These are phyloP conservation scores for Ditula angustiorana DNA, from an alignment of 2,888 invertebrate genomes.

Conservation along the genomic window DNA sequence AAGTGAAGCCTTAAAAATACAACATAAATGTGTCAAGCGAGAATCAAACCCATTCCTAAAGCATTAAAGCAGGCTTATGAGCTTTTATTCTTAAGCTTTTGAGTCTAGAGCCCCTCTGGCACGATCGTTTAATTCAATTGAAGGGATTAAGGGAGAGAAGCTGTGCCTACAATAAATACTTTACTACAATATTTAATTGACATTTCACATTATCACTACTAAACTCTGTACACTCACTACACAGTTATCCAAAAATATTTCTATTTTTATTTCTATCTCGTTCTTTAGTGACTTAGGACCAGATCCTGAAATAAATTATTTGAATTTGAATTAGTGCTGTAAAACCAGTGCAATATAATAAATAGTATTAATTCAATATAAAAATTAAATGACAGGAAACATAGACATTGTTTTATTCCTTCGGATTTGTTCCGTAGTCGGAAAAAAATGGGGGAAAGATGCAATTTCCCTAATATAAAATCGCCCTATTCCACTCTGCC, in stretches of 20 bases:
- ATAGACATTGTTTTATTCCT: slow-evolving; percentile 18
- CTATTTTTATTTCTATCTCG: too few species aligned
- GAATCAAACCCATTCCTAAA: neutral
- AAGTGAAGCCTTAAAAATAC: neutral
- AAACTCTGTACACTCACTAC: too few species aligned
- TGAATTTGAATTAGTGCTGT: too few species aligned
- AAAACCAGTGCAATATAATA: neutral
- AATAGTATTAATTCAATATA: neutral
- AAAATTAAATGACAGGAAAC: slow-evolving; percentile 2
- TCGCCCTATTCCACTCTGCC: neutral
- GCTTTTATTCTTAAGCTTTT: neutral
- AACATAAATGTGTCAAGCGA: neutral
- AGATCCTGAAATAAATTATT: too few species aligned
- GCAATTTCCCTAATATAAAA: neutral
- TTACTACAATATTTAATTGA: too few species aligned
- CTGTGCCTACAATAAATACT: too few species aligned
- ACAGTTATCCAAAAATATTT: too few species aligned
- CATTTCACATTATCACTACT: neutral
- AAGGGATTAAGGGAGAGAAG: neutral
- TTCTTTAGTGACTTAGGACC: too few species aligned
- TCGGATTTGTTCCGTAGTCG: slow-evolving; percentile 15
- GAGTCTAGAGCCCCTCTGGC: neutral
- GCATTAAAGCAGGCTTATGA: neutral
- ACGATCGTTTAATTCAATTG: neutral
- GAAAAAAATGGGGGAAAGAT: slow-evolving; percentile 13